phyloP scores from a whole-genome alignment of 2,888 invertebrate species.

The Diogma glabrata region DNA sequence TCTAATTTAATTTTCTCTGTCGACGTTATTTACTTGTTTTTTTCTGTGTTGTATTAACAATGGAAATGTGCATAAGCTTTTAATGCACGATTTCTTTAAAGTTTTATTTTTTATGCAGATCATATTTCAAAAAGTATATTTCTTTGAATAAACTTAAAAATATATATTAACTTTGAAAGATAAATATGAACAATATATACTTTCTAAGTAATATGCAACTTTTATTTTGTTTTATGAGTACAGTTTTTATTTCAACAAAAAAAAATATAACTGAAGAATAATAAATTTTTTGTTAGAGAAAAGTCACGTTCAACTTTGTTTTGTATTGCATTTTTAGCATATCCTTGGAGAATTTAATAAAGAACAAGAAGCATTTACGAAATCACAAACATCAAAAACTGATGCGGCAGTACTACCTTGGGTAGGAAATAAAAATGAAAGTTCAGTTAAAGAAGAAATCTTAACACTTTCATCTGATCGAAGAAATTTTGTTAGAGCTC shows the following conservation, averaged over 20 bases:
- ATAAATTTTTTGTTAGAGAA: no score
- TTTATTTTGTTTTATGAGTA: slow-evolving; percentile 2
- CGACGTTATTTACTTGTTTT: neutral
- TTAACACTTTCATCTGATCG: slow-evolving; percentile 88
- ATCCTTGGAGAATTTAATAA: slow-evolving; percentile 94
- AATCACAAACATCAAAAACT: slow-evolving; percentile 64
- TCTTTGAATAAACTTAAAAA: no score
- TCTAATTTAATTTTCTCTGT: slow-evolving; percentile 9
- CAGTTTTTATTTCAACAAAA: no score
- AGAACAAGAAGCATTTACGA: slow-evolving; percentile 93
- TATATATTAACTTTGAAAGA: no score
- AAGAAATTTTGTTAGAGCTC: slow-evolving; percentile 93
- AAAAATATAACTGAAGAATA: no score
- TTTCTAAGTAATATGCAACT: neutral
- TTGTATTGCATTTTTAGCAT: slow-evolving; percentile 50
- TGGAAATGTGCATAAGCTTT: no score
- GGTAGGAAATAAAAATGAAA: slow-evolving; percentile 92
- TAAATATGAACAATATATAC: neutral
- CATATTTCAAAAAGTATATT: no score
- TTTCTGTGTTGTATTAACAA: slow-evolving; percentile 2
- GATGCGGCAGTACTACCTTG: slow-evolving; percentile 76
- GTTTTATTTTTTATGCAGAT: no score
- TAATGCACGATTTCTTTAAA: no score
- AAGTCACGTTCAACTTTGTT: slow-evolving; percentile 1
- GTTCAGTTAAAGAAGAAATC: slow-evolving; percentile 88